Evolutionary conservation across 1,140 invertebrate genomes (phyloP).

Genomic region (Drosophila fuyamai): DNA sequence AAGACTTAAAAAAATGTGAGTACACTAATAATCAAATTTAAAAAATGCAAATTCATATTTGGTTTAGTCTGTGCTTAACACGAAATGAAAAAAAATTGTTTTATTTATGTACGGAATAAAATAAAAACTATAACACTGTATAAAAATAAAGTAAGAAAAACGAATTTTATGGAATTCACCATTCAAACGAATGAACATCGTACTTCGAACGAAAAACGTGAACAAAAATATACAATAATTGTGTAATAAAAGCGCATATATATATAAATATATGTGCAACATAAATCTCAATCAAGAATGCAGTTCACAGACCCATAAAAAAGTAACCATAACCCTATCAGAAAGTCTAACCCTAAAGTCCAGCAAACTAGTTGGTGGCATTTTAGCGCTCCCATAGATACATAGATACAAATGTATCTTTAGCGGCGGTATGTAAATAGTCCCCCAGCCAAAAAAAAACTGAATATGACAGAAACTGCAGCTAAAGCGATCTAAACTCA

Average conservation of each 20-base stretch:
- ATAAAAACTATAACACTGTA: too few relatives aligned
- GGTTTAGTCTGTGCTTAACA: background rate
- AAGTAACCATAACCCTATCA: slow-evolving; percentile 27
- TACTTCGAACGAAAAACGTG: slow-evolving; percentile 3
- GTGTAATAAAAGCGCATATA: slow-evolving; percentile 16
- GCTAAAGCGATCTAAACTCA: slow-evolving; percentile 23
- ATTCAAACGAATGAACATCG: slow-evolving; percentile 2
- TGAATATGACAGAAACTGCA: slow-evolving; percentile 35
- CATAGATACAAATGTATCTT: slow-evolving; percentile 17
- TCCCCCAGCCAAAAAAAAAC: slow-evolving; percentile 33
- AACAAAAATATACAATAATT: slow-evolving; percentile 2
- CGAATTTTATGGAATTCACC: background rate
- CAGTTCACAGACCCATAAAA: slow-evolving; percentile 45
- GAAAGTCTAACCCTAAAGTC: slow-evolving; percentile 41
- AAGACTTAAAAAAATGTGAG: too few relatives aligned
- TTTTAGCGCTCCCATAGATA: slow-evolving; percentile 24
- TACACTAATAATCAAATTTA: too few relatives aligned
- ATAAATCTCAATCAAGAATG: slow-evolving; percentile 78
- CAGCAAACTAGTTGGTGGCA: slow-evolving; percentile 40
- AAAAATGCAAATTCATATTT: too few relatives aligned
- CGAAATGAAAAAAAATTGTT: background rate
- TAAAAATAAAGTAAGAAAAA: slow-evolving; percentile 1
- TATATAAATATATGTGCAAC: slow-evolving; percentile 18
- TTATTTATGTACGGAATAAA: background rate
- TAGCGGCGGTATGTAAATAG: slow-evolving; percentile 55